phyloP scores from a whole-genome alignment of 2,797 vertebrate species.

The Falco novaeseelandiae region DNA sequence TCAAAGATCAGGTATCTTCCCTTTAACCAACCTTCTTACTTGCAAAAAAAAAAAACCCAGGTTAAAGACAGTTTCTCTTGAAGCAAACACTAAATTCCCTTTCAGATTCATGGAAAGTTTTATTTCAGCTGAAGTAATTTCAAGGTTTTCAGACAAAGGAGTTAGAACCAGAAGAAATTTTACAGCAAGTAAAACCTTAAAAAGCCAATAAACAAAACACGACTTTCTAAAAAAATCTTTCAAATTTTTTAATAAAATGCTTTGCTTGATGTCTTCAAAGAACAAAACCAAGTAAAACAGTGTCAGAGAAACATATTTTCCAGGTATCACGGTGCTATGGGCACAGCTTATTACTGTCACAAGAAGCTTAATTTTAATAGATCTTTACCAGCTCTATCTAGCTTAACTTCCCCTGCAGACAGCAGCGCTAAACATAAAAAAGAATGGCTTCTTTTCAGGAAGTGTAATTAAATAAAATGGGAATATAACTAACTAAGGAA shows the following conservation, averaged over 20 bases:
- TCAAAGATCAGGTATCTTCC: not conserved
- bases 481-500: conserved; percentile 54
- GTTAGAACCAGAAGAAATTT: not conserved
- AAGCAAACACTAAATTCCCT: not conserved
- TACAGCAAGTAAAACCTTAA: not conserved
- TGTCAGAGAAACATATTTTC: not conserved
- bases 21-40: not conserved
- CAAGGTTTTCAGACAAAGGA: not conserved
- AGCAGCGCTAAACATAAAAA: conserved; percentile 32
- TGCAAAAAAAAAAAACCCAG: not conserved
- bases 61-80: not conserved
- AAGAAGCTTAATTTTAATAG: not conserved
- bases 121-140: not conserved
- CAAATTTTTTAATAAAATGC: not conserved
- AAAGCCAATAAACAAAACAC: not conserved
- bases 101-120: not conserved
- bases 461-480: conserved; percentile 62
- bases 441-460: conserved; percentile 51
- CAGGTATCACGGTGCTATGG: not conserved
- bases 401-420: not conserved
- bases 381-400: not conserved
- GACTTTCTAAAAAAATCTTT: not conserved
- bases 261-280: not conserved
- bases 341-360: not conserved
- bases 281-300: not conserved